Evolutionary conservation across 1,140 invertebrate genomes (phyloP).

Genomic region (Cydia strobilella): DNA sequence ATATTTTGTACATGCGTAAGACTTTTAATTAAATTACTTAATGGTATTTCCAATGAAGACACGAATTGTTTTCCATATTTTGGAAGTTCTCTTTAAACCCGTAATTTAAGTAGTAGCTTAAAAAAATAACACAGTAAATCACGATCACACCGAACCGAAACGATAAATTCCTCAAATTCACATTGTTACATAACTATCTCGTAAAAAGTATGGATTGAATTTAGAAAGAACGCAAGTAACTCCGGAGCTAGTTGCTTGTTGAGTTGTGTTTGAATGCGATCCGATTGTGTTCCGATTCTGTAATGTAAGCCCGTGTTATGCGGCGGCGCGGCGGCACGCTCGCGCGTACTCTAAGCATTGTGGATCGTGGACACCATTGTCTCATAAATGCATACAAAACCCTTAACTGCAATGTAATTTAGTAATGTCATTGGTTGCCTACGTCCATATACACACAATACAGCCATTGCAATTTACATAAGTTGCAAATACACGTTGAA

Average conservation of each 20-base stretch:
- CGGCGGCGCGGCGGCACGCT: slow-evolving; percentile 16
- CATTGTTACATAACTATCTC: neutral
- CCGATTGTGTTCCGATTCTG: slow-evolving; percentile 1
- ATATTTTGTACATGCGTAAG: neutral
- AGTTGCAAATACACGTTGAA: too few species aligned
- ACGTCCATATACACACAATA: neutral
- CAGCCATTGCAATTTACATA: neutral
- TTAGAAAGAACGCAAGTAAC: neutral
- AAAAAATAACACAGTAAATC: neutral
- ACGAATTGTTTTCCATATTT: neutral
- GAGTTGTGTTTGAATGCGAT: slow-evolving; percentile 1
- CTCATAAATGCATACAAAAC: slow-evolving; percentile 1
- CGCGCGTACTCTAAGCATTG: slow-evolving; percentile 3
- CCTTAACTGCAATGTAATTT: neutral
- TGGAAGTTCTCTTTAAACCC: too few species aligned
- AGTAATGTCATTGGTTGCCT: neutral
- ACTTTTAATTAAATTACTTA: neutral
- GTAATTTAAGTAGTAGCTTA: too few species aligned
- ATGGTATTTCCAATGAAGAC: neutral
- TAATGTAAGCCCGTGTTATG: slow-evolving; percentile 1
- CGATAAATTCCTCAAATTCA: neutral
- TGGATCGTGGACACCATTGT: slow-evolving; percentile 19
- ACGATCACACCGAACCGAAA: neutral
- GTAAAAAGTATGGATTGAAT: neutral
- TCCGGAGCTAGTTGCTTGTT: neutral